Evolutionary conservation across 1,140 invertebrate genomes (phyloP).

Genomic region (Xylocopa sonorina): DNA sequence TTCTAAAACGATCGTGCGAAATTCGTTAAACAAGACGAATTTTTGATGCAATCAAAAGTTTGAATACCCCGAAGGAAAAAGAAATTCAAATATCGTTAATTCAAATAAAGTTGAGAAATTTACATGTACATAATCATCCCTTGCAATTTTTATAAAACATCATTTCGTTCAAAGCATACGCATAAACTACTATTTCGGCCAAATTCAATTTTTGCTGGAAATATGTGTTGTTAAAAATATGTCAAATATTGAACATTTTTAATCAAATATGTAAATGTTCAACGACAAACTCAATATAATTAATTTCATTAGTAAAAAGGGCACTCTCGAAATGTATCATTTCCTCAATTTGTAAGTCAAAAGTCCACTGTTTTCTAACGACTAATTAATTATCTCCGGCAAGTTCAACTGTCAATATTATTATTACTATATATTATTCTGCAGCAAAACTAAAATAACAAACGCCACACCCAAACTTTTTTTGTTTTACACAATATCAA

Average conservation of each 20-base stretch:
- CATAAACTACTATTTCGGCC: background rate
- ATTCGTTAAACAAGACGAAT: background rate
- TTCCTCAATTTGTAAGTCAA: background rate
- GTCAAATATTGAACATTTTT: background rate
- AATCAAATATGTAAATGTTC: background rate
- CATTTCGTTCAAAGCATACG: too few species aligned
- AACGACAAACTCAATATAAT: background rate
- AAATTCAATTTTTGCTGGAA: background rate
- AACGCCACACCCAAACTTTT: constrained; percentile 46
- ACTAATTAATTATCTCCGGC: background rate
- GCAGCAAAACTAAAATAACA: constrained; percentile 27
- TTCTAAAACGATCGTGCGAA: constrained; percentile 36
- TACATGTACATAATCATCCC: background rate
- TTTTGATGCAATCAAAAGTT: background rate
- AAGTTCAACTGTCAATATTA: background rate
- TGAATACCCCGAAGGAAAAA: background rate
- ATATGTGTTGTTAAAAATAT: background rate
- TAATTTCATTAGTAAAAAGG: background rate
- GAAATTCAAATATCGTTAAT: background rate
- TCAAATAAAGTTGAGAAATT: background rate
- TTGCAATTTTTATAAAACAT: background rate
- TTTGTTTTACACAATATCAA: constrained; percentile 22
- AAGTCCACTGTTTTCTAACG: constrained; percentile 14
- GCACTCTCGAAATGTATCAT: background rate
- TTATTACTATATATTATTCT: too few species aligned